Base-by-base conservation (phyloP, 2,797 vertebrate species). In the Oreonectes daqikongensis region DNA sequence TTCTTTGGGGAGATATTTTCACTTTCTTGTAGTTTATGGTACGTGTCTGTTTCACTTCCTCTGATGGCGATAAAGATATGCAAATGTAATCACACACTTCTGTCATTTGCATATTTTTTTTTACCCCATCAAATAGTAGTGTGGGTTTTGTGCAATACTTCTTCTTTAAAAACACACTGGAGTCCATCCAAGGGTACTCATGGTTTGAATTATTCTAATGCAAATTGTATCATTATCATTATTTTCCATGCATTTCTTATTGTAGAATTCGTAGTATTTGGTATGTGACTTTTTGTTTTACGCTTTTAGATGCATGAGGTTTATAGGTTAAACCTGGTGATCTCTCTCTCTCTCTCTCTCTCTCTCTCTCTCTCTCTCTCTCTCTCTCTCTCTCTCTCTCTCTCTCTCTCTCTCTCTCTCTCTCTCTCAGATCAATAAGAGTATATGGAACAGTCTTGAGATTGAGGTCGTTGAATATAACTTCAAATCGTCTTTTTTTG, bases 401-500 rank as follows among this genome's bases (percentile, higher is more conserved):
- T 22, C 67, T 38, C 87, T 14, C 9, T 38, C 72, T 40, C 79
- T 30, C 71, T 83, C 28, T 26, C 35, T 59, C 55, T 76, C 26
- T 78, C 12, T 53, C 65, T 26, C 67, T 40, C 87, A 99, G 96
- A 93, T 92, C 42, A 90, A 88, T 74, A 92, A 85, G 67, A 90
- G 91, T 11, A 95, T 99, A 86, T 89, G 90, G 91, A 87, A 88
- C 10, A 95, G 86, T 85, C 77, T 99, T 85, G 78, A 91, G 78
- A 85, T 82, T 0, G 96, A 99, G 87, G 94, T 99, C 30, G n/a
- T 96, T 83, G 0, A 76, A 0, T 99, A 99, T 84, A 57, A 88
- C 2, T 98, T 95, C 79, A 90, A 86, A 52, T 92, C 90, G 1
- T 99, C 97, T 1, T 98, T 98, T 91, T 99, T 98, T 70, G 97